A percentile compares a stretch with the other conserved stretches of the same genome.
Evolutionary conservation across 1,140 invertebrate species (phyloP).

Genomic region (Spodoptera litura): DNA sequence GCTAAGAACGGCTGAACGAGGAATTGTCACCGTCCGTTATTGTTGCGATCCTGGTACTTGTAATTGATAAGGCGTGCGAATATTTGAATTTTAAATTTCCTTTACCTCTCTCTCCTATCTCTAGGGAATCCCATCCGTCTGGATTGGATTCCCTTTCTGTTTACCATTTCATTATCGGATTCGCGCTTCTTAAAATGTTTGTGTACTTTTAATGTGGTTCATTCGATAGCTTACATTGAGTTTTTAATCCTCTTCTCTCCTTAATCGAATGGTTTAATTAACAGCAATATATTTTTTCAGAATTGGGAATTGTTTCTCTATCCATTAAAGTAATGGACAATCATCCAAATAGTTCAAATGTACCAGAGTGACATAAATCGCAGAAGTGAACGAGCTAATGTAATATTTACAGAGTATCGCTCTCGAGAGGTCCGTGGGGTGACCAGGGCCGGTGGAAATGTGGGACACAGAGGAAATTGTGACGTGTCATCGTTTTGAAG

Average conservation of each 20-base stretch:
- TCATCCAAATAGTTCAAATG: slow-evolving; percentile 32
- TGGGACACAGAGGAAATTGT: slow-evolving; percentile 31
- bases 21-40: slow-evolving; percentile 57
- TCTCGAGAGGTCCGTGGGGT: slow-evolving; percentile 47
- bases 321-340: not conserved
- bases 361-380: slow-evolving; percentile 45
- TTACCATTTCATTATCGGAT: slow-evolving; percentile 53
- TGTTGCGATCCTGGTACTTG: slow-evolving; percentile 65
- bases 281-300: not conserved
- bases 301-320: not conserved
- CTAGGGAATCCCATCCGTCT: slow-evolving; percentile 27
- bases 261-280: too few relatives aligned
- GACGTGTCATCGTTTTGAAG: slow-evolving; percentile 15
- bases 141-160: slow-evolving; percentile 52
- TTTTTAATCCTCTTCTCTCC: too few relatives aligned
- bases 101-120: slow-evolving; percentile 48
- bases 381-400: slow-evolving; percentile 45
- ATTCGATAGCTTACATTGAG: not conserved
- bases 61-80: slow-evolving; percentile 67
- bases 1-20: slow-evolving; percentile 54
- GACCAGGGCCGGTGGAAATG: slow-evolving; percentile 34
- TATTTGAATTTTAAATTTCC: slow-evolving; percentile 67
- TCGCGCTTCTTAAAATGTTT: slow-evolving; percentile 47
- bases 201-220: not conserved
- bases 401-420: slow-evolving; percentile 53